Conservation (phyloP, 2,113 vertebrate species). For the Lycaon pictus region DNA sequence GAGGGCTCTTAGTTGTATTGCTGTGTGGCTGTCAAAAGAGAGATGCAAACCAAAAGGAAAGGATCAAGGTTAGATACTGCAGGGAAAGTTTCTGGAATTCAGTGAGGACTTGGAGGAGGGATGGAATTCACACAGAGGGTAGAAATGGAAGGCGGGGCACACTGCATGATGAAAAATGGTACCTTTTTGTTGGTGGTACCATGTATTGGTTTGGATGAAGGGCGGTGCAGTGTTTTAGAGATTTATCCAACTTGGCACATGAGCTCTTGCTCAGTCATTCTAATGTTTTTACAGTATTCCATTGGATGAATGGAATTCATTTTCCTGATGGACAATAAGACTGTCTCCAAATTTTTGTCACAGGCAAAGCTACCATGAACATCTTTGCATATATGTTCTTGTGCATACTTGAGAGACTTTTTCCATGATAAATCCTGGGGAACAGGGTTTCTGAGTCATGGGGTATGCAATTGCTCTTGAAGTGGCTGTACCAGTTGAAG, state of each 20-base stretch:
- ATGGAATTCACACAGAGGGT: not conserved
- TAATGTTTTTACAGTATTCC: not conserved
- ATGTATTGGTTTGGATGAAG: not conserved
- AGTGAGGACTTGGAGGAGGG: not conserved
- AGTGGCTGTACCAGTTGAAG: not conserved
- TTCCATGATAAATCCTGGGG: not conserved
- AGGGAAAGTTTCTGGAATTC: not conserved
- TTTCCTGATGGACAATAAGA: not conserved
- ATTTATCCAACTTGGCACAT: not conserved
- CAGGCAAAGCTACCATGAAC: not conserved
- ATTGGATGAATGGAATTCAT: not conserved
- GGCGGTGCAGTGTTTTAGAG: not conserved
- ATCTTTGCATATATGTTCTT: not conserved
- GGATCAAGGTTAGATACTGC: not conserved
- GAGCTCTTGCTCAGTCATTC: not conserved
- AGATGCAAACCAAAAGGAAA: not conserved
- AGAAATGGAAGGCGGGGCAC: not conserved
- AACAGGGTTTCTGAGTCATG: not conserved
- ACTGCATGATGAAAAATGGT: not conserved
- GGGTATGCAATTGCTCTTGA: not conserved
- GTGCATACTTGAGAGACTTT: not conserved
- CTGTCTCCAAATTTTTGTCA: constrained; percentile 20
- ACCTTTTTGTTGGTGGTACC: not conserved
- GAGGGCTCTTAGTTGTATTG: not conserved
- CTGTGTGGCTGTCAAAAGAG: not conserved